These are phyloP conservation scores for Picathartes gymnocephalus DNA, from an alignment of 2,113 vertebrate species.

Conservation along the genomic window DNA sequence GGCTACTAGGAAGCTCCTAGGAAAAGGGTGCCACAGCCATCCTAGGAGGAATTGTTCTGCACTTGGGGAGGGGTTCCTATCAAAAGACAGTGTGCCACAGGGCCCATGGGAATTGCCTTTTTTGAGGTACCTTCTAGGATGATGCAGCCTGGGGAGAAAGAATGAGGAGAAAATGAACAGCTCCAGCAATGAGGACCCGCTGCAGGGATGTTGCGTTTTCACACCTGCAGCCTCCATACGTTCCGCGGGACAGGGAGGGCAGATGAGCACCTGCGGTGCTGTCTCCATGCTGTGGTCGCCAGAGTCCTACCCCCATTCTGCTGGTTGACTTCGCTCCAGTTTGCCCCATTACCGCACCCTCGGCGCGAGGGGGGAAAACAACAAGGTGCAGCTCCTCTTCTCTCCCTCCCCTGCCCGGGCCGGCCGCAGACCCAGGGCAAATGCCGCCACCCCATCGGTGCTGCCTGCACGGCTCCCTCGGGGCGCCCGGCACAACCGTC, in stretches of 20 bases:
- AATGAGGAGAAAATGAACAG: background rate
- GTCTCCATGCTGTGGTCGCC: background rate
- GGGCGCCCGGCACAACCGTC: background rate
- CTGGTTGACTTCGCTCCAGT: background rate
- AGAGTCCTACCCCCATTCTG: background rate
- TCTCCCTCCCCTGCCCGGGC: too few species aligned
- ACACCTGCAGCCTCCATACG: background rate
- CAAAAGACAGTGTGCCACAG: background rate
- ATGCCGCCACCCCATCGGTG: background rate
- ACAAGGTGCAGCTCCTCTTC: background rate
- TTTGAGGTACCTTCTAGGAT: background rate
- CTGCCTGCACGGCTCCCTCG: background rate
- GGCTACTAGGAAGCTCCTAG: background rate
- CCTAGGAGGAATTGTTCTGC: background rate
- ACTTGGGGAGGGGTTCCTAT: background rate
- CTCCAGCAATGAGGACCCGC: background rate
- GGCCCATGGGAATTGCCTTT: background rate
- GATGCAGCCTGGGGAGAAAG: background rate
- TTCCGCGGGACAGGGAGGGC: background rate
- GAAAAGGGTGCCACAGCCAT: background rate
- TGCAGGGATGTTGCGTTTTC: background rate
- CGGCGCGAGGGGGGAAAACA: background rate
- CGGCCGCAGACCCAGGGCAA: background rate
- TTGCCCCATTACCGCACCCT: background rate
- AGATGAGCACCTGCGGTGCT: background rate